Evolutionary conservation across 2,888 invertebrate genomes (phyloP), one percentile per base, ranked within the genome.

Genomic region (Microchrysa polita): DNA sequence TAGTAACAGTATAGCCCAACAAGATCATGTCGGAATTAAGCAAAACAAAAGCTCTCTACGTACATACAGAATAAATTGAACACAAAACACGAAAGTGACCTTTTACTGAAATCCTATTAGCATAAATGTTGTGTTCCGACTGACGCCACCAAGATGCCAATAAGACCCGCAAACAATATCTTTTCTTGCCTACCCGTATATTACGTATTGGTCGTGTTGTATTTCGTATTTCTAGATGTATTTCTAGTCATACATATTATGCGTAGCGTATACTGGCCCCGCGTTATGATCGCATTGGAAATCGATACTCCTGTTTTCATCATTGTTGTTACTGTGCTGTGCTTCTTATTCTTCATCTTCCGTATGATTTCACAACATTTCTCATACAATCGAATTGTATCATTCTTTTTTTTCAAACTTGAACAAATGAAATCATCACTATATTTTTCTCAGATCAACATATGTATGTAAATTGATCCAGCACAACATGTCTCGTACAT

Each of bases 361-460:
- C 10, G 27, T 34, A 2, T 34, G 4, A 34, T 34, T 34, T 34
- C 27, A 5, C 27, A 34, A 34, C 27, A 2, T 34, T 34, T 34
- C 7, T 34, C 27, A 34, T 34, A 34, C 27, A 5, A 2, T 34
- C 27, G 27, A 5, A 2, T 34, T 34, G 2, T 34, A 34, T 34
- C 27, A 34, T 34, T 34, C 27, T 5, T 34, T 34, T 34, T 34
- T 34, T n/a, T n/a, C n/a, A 34, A 7, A 34, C 4, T 34, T 14
- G 40, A 23, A 7, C 61, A 61, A 40, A 61, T 61, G 61, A 61
- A 61, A 61, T 61, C 61, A 61, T 61, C 61, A 61, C 61, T 61
- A 61, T 61, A 27, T 60, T 27, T 60, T 61, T 40, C n/a, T 40
- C 52, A 52, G n/a, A 40, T 34, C 61, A 16, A 16, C 18, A 16